Evolutionary conservation across 2,797 vertebrate genomes (phyloP).

Genomic region (Rallus crepitans): DNA sequence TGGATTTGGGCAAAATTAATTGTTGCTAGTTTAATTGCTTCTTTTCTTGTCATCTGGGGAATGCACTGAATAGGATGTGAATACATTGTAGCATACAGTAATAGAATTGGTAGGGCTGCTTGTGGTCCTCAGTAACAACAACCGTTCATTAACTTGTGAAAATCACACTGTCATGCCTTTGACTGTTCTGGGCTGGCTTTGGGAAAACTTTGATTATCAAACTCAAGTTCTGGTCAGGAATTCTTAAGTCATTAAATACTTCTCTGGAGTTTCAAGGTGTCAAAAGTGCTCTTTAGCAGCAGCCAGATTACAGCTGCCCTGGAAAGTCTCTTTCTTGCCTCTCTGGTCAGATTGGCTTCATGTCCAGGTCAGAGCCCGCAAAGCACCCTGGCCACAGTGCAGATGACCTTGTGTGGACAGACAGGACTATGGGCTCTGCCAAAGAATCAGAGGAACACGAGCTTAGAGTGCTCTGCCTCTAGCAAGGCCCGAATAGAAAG

Average conservation of each 20-base stretch:
- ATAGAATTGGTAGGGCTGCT: not conserved
- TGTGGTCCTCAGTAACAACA: not conserved
- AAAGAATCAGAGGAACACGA: not conserved
- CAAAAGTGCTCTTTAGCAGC: not conserved
- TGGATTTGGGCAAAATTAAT: not conserved
- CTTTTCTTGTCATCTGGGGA: not conserved
- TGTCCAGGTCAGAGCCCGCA: not conserved
- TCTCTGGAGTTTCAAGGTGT: not conserved
- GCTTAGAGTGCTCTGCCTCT: not conserved
- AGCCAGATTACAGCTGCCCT: not conserved
- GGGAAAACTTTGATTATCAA: not conserved
- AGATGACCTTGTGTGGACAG: too few species aligned
- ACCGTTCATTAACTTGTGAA: not conserved
- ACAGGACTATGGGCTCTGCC: not conserved
- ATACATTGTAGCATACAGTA: not conserved
- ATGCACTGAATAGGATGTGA: not conserved
- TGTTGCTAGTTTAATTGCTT: not conserved
- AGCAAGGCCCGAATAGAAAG: not conserved
- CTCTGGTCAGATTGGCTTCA: not conserved
- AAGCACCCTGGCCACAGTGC: not conserved
- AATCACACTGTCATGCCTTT: accelerated
- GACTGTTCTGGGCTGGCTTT: not conserved
- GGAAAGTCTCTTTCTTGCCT: not conserved
- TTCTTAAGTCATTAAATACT: not conserved
- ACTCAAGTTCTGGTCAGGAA: not conserved